Conservation (phyloP, 2,888 invertebrate genomes). For the Amiota communis region DNA sequence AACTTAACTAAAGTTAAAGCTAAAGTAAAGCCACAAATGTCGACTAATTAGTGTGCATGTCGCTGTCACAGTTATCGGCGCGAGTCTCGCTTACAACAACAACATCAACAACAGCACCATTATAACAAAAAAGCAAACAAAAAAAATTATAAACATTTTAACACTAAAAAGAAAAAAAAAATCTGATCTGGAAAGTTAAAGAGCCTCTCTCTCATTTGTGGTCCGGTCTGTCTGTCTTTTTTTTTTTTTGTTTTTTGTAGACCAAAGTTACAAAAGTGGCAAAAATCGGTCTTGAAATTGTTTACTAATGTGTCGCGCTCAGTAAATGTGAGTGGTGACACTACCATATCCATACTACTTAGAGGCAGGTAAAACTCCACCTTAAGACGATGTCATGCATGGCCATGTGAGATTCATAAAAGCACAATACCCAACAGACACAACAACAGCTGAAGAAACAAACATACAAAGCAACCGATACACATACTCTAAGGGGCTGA, state of each 20-base stretch:
- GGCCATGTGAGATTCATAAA: background rate
- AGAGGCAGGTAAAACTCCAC: no score
- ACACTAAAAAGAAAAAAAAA: background rate
- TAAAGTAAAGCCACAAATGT: conserved; percentile 46
- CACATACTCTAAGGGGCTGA: no score
- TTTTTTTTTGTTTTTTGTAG: no score
- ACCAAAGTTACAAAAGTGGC: background rate
- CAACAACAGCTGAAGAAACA: background rate
- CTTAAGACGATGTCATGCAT: background rate
- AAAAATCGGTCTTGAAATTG: conserved; percentile 24
- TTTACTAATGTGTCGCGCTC: conserved; percentile 26
- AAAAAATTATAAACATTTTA: background rate
- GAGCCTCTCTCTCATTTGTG: background rate
- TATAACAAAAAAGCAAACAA: background rate
- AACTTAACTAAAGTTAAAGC: background rate
- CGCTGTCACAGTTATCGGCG: conserved; percentile 57
- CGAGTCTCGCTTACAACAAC: conserved; percentile 4
- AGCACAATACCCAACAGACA: conserved; percentile 1
- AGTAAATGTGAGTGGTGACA: conserved; percentile 1
- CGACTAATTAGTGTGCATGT: conserved; percentile 66
- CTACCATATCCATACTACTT: background rate
- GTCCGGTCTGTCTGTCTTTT: background rate
- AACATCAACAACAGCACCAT: background rate
- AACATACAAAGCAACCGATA: background rate
- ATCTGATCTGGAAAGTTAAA: background rate